Conservation (phyloP, 2,888 invertebrate genomes). For the Acrobasis repandana region DNA sequence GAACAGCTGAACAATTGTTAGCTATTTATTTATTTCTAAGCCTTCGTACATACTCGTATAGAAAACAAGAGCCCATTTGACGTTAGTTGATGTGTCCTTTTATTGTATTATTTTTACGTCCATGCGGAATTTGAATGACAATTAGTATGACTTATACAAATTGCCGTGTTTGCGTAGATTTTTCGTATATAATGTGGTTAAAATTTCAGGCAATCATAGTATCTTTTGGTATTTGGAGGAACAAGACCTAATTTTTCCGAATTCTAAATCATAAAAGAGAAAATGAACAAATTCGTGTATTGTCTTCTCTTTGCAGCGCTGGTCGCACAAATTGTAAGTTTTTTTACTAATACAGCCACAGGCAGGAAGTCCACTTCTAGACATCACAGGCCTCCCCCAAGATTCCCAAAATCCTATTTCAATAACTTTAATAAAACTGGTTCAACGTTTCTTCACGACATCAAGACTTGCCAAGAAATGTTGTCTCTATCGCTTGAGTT, state of each 20-base stretch:
- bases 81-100: slow-evolving; percentile 8
- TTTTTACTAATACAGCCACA: not conserved
- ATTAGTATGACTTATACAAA: slow-evolving; percentile 3
- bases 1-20: not conserved
- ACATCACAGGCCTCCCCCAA: no score
- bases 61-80: not conserved
- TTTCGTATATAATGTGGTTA: not conserved
- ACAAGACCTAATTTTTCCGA: not conserved
- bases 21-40: slow-evolving; percentile 4
- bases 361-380: no score
- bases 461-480: no score
- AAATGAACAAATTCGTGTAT: slow-evolving; percentile 27
- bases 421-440: no score
- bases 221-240: not conserved
- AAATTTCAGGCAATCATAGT: not conserved
- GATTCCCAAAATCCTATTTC: no score
- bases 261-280: not conserved
- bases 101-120: not conserved
- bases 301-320: slow-evolving; percentile 22
- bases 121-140: slow-evolving; percentile 8
- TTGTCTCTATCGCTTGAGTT: no score
- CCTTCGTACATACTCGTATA: not conserved
- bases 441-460: no score
- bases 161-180: not conserved
- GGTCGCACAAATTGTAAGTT: slow-evolving; percentile 27